phyloP scores from a whole-genome alignment of 1,140 invertebrate species.

The Aphidius ervi region DNA sequence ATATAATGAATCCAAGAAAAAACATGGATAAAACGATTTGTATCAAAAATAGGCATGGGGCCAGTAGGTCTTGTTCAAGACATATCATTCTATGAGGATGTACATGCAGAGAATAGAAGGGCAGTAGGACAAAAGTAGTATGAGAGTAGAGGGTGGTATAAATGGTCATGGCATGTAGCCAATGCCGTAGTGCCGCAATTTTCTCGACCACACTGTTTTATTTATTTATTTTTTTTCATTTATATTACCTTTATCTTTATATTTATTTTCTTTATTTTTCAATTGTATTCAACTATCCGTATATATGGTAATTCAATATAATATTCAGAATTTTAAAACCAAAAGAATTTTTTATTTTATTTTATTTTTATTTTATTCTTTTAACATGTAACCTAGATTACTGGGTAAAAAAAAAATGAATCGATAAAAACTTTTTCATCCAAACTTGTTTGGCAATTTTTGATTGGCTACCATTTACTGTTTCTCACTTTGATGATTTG shows the following conservation, averaged over 20 bases:
- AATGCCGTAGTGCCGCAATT: slow-evolving; percentile 45
- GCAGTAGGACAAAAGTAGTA: slow-evolving; percentile 21
- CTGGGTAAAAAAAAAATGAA: too few relatives aligned
- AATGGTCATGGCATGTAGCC: slow-evolving; percentile 40
- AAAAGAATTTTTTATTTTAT: not conserved
- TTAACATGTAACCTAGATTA: too few relatives aligned
- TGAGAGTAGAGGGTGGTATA: slow-evolving; percentile 25
- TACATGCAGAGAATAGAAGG: slow-evolving; percentile 17
- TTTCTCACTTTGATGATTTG: slow-evolving; percentile 3
- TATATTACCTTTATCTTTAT: slow-evolving; percentile 14
- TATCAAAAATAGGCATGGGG: slow-evolving; percentile 7
- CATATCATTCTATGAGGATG: not conserved
- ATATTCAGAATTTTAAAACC: not conserved
- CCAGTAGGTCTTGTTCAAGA: slow-evolving; percentile 1
- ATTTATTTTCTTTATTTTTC: slow-evolving; percentile 15
- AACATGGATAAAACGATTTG: not conserved
- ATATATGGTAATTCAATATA: slow-evolving; percentile 10
- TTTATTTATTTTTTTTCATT: slow-evolving; percentile 8
- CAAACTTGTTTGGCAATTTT: slow-evolving; percentile 10
- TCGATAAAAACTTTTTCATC: slow-evolving; percentile 6
- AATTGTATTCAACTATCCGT: not conserved
- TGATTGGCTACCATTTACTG: slow-evolving; percentile 15
- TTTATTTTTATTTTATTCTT: too few relatives aligned
- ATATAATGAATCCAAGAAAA: not conserved
- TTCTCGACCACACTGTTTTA: slow-evolving; percentile 26